phyloP scores from a whole-genome alignment of 1,140 invertebrate species.

The Belonocnema kinseyi region DNA sequence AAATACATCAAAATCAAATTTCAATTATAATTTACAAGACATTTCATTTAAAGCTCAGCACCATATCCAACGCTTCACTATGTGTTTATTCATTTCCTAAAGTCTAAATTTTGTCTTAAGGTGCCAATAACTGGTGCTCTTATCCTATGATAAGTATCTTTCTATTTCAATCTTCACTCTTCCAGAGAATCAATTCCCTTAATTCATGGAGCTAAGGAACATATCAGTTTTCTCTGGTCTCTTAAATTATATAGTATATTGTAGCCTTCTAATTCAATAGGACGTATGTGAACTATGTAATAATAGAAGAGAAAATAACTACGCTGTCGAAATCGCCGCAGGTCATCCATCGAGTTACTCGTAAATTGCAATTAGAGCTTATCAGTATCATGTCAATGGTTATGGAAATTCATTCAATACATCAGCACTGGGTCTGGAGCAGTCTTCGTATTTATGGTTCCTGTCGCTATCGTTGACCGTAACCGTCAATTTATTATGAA shows the following conservation, averaged over 20 bases:
- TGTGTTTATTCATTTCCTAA: too few relatives aligned
- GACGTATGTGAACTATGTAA: not conserved
- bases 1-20: too few relatives aligned
- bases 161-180: too few relatives aligned
- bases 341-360: constrained; percentile 18
- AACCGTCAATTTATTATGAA: constrained; percentile 24
- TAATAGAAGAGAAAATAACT: not conserved
- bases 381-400: constrained; percentile 19
- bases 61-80: too few relatives aligned
- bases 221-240: not conserved
- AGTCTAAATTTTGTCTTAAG: too few relatives aligned
- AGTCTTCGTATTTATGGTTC: not conserved
- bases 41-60: too few relatives aligned
- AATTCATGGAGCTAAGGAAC: too few relatives aligned
- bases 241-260: not conserved
- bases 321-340: not conserved
- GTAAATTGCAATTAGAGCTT: constrained; percentile 29
- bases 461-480: constrained; percentile 11
- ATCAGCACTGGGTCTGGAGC: not conserved
- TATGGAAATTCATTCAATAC: constrained; percentile 9
- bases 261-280: not conserved
- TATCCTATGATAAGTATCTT: too few relatives aligned
- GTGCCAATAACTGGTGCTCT: too few relatives aligned
- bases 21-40: too few relatives aligned
- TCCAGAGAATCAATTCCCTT: too few relatives aligned